Conservation (phyloP, 2,113 vertebrate genomes). For the Orthonyx spaldingii region DNA sequence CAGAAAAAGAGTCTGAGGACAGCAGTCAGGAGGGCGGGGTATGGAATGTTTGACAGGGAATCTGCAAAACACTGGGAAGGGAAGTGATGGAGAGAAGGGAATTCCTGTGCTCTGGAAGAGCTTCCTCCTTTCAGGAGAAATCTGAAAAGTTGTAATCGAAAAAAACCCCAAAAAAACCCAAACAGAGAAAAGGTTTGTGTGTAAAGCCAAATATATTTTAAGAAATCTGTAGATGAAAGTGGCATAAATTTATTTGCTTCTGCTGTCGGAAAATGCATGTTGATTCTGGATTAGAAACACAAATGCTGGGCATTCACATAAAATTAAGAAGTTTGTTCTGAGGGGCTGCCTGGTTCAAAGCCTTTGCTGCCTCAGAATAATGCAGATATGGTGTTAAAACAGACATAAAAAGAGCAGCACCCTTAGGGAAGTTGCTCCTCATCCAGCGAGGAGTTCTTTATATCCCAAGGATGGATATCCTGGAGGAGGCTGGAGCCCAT, state of each 20-base stretch:
- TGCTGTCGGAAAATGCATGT: background rate
- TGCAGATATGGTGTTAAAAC: background rate
- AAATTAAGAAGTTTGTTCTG: background rate
- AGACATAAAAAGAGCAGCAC: background rate
- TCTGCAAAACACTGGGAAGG: background rate
- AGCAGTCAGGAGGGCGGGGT: background rate
- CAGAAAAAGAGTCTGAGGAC: background rate
- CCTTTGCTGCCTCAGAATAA: background rate
- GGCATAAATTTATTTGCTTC: background rate
- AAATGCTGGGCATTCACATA: background rate
- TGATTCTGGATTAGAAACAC: background rate
- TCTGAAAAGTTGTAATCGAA: background rate
- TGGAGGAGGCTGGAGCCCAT: background rate
- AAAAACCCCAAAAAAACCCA: background rate
- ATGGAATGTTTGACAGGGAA: background rate
- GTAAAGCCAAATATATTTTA: background rate
- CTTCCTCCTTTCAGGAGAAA: background rate
- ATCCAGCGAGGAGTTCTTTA: rapidly evolving
- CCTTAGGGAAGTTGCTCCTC: background rate
- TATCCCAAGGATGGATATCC: background rate
- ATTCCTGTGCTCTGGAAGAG: background rate
- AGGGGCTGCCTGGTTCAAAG: background rate
- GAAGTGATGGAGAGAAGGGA: background rate
- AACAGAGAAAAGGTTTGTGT: background rate
- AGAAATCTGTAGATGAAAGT: background rate